Base-by-base conservation (phyloP, 2,113 vertebrate species). In the Alethe castanea region DNA sequence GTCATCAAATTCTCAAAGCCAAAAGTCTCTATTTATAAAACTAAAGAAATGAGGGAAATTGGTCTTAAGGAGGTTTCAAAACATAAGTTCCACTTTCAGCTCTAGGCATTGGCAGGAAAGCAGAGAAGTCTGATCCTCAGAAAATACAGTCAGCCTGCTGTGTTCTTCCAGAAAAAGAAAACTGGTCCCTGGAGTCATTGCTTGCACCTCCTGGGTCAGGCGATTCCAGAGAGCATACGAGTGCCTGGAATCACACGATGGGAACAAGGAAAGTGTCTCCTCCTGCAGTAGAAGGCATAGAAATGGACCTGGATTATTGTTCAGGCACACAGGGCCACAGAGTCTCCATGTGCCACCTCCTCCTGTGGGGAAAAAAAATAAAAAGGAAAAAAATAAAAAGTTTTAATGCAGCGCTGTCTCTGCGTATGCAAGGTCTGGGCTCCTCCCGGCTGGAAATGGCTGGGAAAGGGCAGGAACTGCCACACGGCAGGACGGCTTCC, bases 401-500 rank as follows among this genome's bases (percentile, higher is more conserved):
- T 36, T 69, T 50, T 28, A 76, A 56, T 6, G 9, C 29, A 71
- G 16, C 1, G 1, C 16, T 7, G 8, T 20, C 38, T 31, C 64
- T 4, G 5, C 17, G 91, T 81, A 56, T 3, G 5, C 38, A 54
- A 87, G 19, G 19, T 36, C 53, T 3, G 2, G 54, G 42, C n/a
- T 77, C 29, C 61, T 80, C 38, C n/a, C 0, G 0, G 2, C 38
- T 0, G 2, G 38, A 54, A 72, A 66, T 0, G 29, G 59, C 79
- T 74, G 52, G 79, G 69, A 78, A 86, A 88, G 72, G 72, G 52
- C 50, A 69, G 31, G 59, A 42, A 31, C 38, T 35, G n/a, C 40
- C 52, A 48, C 66, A 42, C 0, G 0, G 20, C 0, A 0, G 79
- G 72, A 59, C 6, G 0, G 0, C 47, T 81, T 88, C 86, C 91